Evolutionary conservation across 2,888 invertebrate genomes (phyloP), one percentile per base, ranked within the genome.

Genomic region (Tetropium fuscum): DNA sequence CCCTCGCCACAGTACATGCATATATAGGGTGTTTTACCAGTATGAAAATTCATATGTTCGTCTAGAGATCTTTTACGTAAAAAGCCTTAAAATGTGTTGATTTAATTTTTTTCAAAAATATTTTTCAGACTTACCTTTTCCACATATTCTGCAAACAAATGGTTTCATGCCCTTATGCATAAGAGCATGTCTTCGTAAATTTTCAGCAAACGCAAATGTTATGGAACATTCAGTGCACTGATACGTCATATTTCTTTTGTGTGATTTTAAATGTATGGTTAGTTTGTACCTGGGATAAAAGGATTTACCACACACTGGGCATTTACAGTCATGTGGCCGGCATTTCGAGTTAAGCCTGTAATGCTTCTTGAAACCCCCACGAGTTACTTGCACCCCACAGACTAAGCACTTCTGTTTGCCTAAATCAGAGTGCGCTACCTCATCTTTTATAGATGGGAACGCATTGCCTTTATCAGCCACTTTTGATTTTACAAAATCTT

Each of bases 1-100:
- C 68, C 60, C 43, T 68, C 58, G 3, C 68, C 69, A 44, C 69
- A 70, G 27, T 64, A 64, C 13, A 43, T 54, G 32, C 69, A 70
- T 41, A 70, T 53, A 32, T 68, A 70, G 15, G 69, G 64, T 0
- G 64, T 64, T 49, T 66, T 62, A 7, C 68, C 69, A 22, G 63
- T 63, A 13, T 70, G 69, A 18, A 63, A 60, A 36, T 70, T 68
- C 62, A 61, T 63, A 20, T 70, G 69, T 60, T 68, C 69, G 41
- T 68, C 63, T 19, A 60, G 18, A 18, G 53, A 48, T 22, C 63
- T 53, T 44, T 66, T 60, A 36, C 68, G 57, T 8, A 61, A 49
- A 27, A 56, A 60, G 3, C 53, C 43, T 43, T 43, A 10, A 32
- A 53, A n/a, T n/a, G n/a, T n/a, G n/a, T n/a, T n/a, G n/a, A n/a